Base-by-base conservation (phyloP, 2,888 invertebrate species). In the Malthinus seriepunctatus region DNA sequence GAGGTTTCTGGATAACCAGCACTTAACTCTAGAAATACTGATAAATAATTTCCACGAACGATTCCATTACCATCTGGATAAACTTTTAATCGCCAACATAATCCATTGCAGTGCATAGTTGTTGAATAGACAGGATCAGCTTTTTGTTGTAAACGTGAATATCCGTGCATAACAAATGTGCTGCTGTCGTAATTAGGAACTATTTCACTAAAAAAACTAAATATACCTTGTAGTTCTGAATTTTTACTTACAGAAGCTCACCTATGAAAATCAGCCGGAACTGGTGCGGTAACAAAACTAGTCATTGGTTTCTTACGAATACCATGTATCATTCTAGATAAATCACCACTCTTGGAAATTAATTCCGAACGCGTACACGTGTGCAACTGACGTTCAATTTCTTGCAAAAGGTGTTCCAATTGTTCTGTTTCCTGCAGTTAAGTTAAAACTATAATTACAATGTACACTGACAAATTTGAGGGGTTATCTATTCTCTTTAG, bases 21-120 rank as follows among this genome's bases (percentile, higher is more conserved):
- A 65, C 93, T 93, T 23, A 96, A 83, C 77, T 96, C 96, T 53
- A 95, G 80, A 78, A 96, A 96, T 32, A 96, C 95, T 8, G 94
- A 95, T 47, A 96, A 82, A 77, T 95, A 96, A 79, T 94, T 93
- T 32, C 94, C 94, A 31, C 95, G 82, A 1, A 96, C 95, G 10
- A 94, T 93, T n/a, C 95, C 95, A 76, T 95, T 96, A 1, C 96
- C 95, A 80, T 95, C 93, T 12, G 94, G 91, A 79, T 92, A 92
- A 11, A 92, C 91, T 82, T 95, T 95, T 23, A 96, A 83, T 48
- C 95, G 83, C 95, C 96, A 96, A 72, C 91, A 91, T 8, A 95
- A 83, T 0, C 95, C 95, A 77, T 93, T 91, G 51, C 93, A 90
- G 76, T 91, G 90, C 38, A 96, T 81, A 4, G 93, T 91, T 2